phyloP scores from a whole-genome alignment of 2,888 invertebrate species.

The Heliconius ethilla region DNA sequence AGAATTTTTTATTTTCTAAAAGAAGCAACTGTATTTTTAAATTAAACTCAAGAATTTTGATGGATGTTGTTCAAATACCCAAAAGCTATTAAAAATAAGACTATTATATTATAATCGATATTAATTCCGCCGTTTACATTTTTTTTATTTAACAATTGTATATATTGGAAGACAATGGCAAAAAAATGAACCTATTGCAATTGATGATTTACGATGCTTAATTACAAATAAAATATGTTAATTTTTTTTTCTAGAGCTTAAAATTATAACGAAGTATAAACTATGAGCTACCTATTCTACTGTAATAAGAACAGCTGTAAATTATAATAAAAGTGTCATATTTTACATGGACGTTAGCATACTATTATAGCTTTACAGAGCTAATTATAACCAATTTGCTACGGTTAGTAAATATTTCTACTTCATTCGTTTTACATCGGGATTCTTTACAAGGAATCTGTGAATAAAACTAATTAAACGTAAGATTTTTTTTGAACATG shows the following conservation, averaged over 20 bases:
- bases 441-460: not conserved
- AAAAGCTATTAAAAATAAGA: not conserved
- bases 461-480: not conserved
- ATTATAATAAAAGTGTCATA: slow-evolving; percentile 5
- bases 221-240: slow-evolving; percentile 6
- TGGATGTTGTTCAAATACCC: not conserved
- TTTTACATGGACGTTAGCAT: not conserved
- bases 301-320: not conserved
- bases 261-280: not conserved
- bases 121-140: not conserved
- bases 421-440: not conserved
- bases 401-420: not conserved
- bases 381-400: slow-evolving; percentile 1
- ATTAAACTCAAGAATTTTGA: slow-evolving; percentile 2
- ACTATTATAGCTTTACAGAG: not conserved
- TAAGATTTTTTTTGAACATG: not conserved
- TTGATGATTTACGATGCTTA: not conserved
- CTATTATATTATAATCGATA: not conserved
- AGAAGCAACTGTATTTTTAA: not conserved
- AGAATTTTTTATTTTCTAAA: not conserved
- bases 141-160: not conserved
- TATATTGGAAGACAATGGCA: not conserved
- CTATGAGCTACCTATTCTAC: not conserved
- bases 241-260: not conserved
- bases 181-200: not conserved